Conservation (phyloP, 2,113 vertebrate genomes). For the Indri indri region DNA sequence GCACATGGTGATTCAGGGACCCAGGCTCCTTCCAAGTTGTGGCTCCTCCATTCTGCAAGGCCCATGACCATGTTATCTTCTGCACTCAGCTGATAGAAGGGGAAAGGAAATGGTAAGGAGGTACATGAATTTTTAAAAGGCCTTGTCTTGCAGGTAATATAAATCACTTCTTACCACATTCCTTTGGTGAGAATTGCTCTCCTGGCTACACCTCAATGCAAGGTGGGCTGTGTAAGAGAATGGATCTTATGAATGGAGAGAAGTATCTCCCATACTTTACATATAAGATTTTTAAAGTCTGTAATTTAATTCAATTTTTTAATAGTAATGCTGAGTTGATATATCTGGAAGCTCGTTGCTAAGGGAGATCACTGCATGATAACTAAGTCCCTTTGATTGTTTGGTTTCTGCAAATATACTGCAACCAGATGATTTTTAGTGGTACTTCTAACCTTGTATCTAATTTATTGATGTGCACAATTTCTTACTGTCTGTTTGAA, state of each 20-base stretch:
- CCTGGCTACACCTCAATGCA: neutral
- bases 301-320: slow-evolving; percentile 28
- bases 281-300: slow-evolving; percentile 19
- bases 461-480: neutral
- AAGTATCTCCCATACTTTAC: neutral
- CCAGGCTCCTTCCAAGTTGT: neutral
- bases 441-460: neutral
- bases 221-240: neutral
- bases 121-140: neutral
- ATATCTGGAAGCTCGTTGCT: neutral
- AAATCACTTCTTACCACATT: neutral
- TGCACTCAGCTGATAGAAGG: neutral
- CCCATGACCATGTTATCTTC: neutral
- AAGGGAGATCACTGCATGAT: neutral
- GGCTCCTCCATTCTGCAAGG: neutral
- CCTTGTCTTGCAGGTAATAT: neutral
- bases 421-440: neutral
- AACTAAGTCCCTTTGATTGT: neutral
- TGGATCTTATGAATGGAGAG: neutral
- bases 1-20: neutral
- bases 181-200: neutral
- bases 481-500: slow-evolving; percentile 42
- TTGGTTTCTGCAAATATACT: slow-evolving; percentile 36
- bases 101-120: neutral
- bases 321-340: neutral